These are phyloP conservation scores for Dendrocopos noguchii DNA, from an alignment of 2,113 vertebrate genomes.

Conservation along the genomic window DNA sequence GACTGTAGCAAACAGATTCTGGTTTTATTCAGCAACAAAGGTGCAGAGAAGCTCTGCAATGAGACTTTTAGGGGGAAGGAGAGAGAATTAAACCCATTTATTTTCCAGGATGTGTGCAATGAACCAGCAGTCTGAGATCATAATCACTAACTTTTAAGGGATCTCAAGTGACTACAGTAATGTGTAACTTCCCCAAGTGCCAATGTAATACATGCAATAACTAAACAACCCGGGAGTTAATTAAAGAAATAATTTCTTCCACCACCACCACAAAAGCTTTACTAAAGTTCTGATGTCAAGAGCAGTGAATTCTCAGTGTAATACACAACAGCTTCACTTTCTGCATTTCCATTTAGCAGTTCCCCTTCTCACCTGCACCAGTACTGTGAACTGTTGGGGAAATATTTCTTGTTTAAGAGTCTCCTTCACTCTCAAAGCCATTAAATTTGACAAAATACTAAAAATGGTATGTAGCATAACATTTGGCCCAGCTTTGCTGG, in stretches of 20 bases:
- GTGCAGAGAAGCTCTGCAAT: not conserved
- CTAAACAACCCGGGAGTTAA: not conserved
- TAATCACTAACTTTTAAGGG: not conserved
- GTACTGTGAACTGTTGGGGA: not conserved
- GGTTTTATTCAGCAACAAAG: not conserved
- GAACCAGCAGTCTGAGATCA: not conserved
- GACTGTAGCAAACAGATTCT: not conserved
- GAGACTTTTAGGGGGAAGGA: not conserved
- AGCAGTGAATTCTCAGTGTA: not conserved
- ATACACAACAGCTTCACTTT: not conserved
- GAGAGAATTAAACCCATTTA: constrained; percentile 17
- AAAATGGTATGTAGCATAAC: not conserved
- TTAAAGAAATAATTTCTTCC: not conserved
- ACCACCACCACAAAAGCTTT: not conserved
- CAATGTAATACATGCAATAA: not conserved
- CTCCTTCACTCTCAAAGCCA: not conserved
- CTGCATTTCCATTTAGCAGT: not conserved
- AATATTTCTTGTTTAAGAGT: not conserved
- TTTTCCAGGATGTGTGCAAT: not conserved
- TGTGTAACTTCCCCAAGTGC: not conserved
- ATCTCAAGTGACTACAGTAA: not conserved
- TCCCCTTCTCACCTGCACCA: not conserved
- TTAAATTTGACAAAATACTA: not conserved
- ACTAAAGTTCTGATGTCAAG: not conserved
- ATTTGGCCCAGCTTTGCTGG: not conserved